A percentile compares a stretch with the other conserved stretches of the same genome.
phyloP scores from a whole-genome alignment of 2,888 invertebrate species.

The Trichopoda pennipes region DNA sequence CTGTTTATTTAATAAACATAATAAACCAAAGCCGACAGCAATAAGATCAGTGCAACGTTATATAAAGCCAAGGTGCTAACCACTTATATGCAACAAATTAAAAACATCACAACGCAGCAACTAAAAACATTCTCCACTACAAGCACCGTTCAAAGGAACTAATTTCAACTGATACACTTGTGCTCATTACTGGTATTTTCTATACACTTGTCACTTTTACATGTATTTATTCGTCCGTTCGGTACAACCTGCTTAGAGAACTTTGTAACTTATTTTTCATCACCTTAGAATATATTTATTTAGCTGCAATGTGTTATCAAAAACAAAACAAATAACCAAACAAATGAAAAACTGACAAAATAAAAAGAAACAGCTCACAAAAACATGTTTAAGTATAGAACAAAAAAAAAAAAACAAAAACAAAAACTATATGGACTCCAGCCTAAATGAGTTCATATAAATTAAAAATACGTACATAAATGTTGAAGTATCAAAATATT shows the following conservation, averaged over 20 bases:
- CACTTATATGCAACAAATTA: slow-evolving; percentile 56
- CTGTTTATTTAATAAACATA: slow-evolving; percentile 46
- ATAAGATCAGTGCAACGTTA: slow-evolving; percentile 36
- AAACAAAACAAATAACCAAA: slow-evolving; percentile 41
- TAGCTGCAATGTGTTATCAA: slow-evolving; percentile 65
- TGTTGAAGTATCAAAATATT: slow-evolving; percentile 22
- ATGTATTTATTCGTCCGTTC: slow-evolving; percentile 34
- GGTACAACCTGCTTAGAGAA: slow-evolving; percentile 27
- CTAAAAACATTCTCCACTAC: slow-evolving; percentile 13
- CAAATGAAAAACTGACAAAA: slow-evolving; percentile 40
- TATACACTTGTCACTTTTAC: slow-evolving; percentile 44
- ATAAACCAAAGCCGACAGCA: slow-evolving; percentile 62
- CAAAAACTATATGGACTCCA: slow-evolving; percentile 34
- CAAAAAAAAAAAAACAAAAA: too few relatives aligned
- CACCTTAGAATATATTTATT: slow-evolving; percentile 47
- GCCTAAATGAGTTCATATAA: slow-evolving; percentile 35
- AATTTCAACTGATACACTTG: slow-evolving; percentile 38
- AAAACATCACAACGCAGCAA: slow-evolving; percentile 7
- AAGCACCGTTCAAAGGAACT: slow-evolving; percentile 27
- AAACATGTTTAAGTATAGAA: slow-evolving; percentile 2
- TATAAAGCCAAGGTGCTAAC: slow-evolving; percentile 56
- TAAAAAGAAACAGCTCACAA: slow-evolving; percentile 4
- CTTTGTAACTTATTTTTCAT: slow-evolving; percentile 37
- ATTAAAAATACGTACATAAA: slow-evolving; percentile 2
- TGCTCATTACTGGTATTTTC: slow-evolving; percentile 42